Conservation (phyloP, 2,113 vertebrate genomes). For the Danio rerio region GRCz12tu NC_133195.1:31041501-31042000, state of each 20-base stretch:
- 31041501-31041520: conserved; percentile 44
- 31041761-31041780: neutral
- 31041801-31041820: neutral
- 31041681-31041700: neutral
- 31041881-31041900: neutral
- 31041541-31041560: conserved; percentile 38
- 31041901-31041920: neutral
- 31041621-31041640: neutral
- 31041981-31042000: too few relatives aligned
- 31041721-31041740: neutral
- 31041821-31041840: neutral
- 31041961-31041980: too few relatives aligned
- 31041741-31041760: neutral
- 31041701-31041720: conserved; percentile 2
- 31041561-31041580: neutral
- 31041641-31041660: conserved; percentile 19
- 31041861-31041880: neutral
- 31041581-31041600: conserved; percentile 23
- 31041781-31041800: neutral
- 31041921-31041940: neutral
- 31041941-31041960: neutral
- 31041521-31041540: conserved; percentile 14
- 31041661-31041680: neutral
- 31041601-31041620: conserved; percentile 21
- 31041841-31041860: neutral